Conservation (phyloP, 1,140 invertebrate species). For the Dermatophagoides farinae region DNA sequence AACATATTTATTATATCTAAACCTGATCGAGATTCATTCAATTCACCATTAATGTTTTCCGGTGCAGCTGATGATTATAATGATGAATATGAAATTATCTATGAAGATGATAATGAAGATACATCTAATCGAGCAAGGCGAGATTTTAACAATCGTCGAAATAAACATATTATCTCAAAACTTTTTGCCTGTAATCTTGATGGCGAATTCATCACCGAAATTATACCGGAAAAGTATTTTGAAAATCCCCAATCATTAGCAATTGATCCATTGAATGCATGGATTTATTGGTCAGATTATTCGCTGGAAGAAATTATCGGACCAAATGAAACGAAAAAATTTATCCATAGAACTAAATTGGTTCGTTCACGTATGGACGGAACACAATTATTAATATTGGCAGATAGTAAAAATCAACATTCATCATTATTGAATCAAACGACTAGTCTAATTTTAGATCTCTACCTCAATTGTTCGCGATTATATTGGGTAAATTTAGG, state of each 20-base stretch:
- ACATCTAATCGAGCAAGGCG: neutral
- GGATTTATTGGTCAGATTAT: constrained; percentile 27
- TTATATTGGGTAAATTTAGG: constrained; percentile 42
- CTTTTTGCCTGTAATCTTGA: constrained; percentile 46
- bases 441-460: constrained; percentile 36
- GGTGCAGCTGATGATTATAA: neutral
- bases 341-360: constrained; percentile 34
- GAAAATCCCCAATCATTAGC: constrained; percentile 34
- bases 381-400: constrained; percentile 28
- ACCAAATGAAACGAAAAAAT: neutral
- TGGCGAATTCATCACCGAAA: constrained; percentile 42
- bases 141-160: neutral
- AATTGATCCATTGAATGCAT: constrained; percentile 38
- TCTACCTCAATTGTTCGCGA: constrained; percentile 28
- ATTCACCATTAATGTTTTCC: neutral
- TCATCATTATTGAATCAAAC: constrained; percentile 21
- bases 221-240: constrained; percentile 24
- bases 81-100: neutral
- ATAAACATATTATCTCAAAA: neutral
- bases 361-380: constrained; percentile 38
- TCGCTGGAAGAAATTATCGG: constrained; percentile 33
- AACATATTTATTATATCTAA: constrained; percentile 44
- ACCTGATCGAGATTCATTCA: constrained; percentile 26
- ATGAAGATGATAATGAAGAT: neutral
- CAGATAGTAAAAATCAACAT: constrained; percentile 22